Evolutionary conservation across 2,797 vertebrate genomes (phyloP).

Genomic region (Eospalax fontanierii): DNA sequence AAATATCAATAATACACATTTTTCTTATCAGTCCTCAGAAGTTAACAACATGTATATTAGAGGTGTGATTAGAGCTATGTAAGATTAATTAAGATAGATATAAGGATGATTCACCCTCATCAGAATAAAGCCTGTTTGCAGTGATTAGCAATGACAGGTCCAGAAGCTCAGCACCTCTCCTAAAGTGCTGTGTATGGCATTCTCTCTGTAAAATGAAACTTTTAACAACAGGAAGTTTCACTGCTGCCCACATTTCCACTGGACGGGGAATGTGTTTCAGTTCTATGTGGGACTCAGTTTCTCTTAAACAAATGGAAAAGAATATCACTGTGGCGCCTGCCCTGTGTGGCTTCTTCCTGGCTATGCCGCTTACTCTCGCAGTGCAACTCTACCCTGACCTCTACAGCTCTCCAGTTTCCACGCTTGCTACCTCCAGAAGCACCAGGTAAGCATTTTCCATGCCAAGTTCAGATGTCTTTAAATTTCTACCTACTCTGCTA

Average conservation of each 20-base stretch:
- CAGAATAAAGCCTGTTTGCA: constrained; percentile 22
- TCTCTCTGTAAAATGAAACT: neutral
- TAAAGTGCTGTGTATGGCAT: neutral
- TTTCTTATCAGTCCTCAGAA: neutral
- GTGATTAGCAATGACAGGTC: neutral
- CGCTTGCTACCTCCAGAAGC: neutral
- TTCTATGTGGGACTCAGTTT: neutral
- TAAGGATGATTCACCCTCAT: neutral
- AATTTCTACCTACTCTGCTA: neutral
- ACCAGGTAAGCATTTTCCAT: neutral
- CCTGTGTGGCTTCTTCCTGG: neutral
- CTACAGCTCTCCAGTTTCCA: neutral
- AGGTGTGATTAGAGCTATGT: neutral
- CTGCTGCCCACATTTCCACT: neutral
- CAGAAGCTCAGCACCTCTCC: neutral
- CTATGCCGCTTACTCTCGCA: neutral
- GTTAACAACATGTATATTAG: neutral
- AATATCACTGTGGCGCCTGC: neutral
- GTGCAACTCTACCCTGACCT: neutral
- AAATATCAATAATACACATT: neutral
- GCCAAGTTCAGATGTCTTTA: neutral
- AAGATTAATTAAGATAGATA: neutral
- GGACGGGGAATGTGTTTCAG: constrained; percentile 13
- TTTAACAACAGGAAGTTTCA: neutral
- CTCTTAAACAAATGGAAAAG: neutral